A percentile compares a stretch with the other conserved stretches of the same genome.
Evolutionary conservation across 2,888 invertebrate species (phyloP).

Genomic region (Dione vanillae): DNA sequence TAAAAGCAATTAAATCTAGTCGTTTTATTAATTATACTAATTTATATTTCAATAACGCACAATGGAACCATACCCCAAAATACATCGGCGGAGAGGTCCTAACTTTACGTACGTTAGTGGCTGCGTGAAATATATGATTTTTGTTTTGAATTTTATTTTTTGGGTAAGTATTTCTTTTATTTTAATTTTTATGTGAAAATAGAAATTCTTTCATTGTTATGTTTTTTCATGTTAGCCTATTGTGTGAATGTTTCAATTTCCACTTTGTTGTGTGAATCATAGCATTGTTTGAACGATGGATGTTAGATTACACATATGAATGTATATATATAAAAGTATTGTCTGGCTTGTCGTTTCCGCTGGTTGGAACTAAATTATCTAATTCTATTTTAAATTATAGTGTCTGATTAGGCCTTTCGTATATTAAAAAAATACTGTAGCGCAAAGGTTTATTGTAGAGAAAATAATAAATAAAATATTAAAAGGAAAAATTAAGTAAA

Average conservation of each 20-base stretch:
- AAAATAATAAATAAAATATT: background rate
- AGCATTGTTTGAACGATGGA: conserved; percentile 41
- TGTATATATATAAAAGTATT: conserved; percentile 28
- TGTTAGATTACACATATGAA: conserved; percentile 26
- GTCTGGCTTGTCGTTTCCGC: conserved; percentile 32
- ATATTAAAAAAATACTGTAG: background rate
- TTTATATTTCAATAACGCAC: background rate
- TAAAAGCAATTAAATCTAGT: conserved; percentile 6
- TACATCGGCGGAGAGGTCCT: conserved; percentile 86
- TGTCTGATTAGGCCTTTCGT: background rate
- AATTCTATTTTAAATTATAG: conserved; percentile 7
- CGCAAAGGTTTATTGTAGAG: background rate
- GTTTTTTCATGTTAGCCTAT: conserved; percentile 4
- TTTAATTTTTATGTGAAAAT: conserved; percentile 16
- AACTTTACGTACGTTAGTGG: conserved; percentile 93
- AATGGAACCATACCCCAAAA: conserved; percentile 59
- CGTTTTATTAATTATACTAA: background rate
- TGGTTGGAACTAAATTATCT: conserved; percentile 25
- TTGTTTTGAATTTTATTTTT: conserved; percentile 94
- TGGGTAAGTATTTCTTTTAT: conserved; percentile 87
- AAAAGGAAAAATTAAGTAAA: background rate
- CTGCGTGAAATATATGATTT: conserved; percentile 95
- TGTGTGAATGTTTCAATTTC: conserved; percentile 36
- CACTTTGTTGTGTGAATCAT: conserved; percentile 40
- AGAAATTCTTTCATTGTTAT: conserved; percentile 5